A percentile compares a stretch with the other conserved stretches of the same genome.
Evolutionary conservation across 2,797 vertebrate species (phyloP).

Genomic region (Hydrolagus colliei): DNA sequence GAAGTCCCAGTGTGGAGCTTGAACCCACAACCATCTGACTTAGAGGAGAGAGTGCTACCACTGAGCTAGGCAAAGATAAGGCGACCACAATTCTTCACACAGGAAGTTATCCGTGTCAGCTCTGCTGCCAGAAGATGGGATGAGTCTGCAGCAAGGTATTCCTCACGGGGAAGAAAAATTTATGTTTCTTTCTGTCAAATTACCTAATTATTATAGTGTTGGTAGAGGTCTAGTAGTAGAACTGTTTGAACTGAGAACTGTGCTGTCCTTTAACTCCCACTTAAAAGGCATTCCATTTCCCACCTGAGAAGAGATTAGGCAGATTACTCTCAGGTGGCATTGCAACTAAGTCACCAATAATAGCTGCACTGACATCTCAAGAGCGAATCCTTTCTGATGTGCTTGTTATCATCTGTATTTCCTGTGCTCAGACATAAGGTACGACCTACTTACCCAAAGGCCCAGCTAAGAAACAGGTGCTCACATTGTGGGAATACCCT

Average conservation of each 20-base stretch:
- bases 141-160: not conserved
- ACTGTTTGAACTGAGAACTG: not conserved
- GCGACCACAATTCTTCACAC: not conserved
- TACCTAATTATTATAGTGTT: not conserved
- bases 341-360: not conserved
- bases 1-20: too few relatives aligned
- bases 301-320: not conserved
- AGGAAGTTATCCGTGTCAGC: not conserved
- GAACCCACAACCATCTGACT: too few relatives aligned
- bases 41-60: too few relatives aligned
- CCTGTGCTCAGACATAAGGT: not conserved
- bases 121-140: not conserved
- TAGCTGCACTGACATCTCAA: not conserved
- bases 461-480: not conserved
- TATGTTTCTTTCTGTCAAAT: not conserved
- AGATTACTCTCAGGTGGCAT: not conserved
- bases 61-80: too few relatives aligned
- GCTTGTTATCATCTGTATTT: not conserved
- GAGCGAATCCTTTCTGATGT: not conserved
- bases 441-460: not conserved
- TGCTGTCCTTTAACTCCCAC: not conserved
- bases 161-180: not conserved
- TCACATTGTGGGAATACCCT: not conserved
- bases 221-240: not conserved
- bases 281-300: not conserved